Evolutionary conservation across 2,113 vertebrate genomes (phyloP).

Genomic region (Colossoma macropomum): DNA sequence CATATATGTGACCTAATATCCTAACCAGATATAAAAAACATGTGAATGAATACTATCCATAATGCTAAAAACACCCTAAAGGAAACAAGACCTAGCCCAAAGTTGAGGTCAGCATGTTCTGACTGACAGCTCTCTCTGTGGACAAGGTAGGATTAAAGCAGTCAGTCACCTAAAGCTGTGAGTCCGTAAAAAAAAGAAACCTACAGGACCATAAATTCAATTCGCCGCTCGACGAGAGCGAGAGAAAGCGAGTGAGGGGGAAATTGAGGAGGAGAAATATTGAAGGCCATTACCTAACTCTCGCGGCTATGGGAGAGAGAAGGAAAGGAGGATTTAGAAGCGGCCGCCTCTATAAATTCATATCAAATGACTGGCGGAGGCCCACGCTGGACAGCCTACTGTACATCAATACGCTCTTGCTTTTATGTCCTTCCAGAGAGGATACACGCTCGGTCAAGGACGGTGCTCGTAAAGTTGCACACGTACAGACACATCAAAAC

Average conservation of each 20-base stretch:
- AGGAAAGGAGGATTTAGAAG: conserved; percentile 78
- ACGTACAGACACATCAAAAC: conserved; percentile 59
- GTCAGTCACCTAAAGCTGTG: conserved; percentile 77
- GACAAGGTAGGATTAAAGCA: conserved; percentile 78
- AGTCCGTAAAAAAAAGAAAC: conserved; percentile 65
- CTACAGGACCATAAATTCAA: conserved; percentile 78
- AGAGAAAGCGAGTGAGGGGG: conserved; percentile 63
- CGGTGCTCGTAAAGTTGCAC: conserved; percentile 57
- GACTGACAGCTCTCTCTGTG: conserved; percentile 79
- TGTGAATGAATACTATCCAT: not conserved
- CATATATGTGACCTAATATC: no score
- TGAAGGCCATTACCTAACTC: conserved; percentile 77
- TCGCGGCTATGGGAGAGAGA: conserved; percentile 72
- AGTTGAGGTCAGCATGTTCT: conserved; percentile 56
- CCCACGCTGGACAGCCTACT: conserved; percentile 70
- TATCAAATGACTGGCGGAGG: conserved; percentile 77
- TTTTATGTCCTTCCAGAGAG: conserved; percentile 70
- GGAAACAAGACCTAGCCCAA: not conserved
- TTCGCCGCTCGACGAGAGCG: conserved; percentile 47
- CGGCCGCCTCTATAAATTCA: conserved; percentile 78
- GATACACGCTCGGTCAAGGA: conserved; percentile 70
- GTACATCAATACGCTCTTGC: conserved; percentile 65
- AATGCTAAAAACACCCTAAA: not conserved
- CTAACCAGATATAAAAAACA: not conserved
- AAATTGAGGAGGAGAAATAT: conserved; percentile 83